phyloP scores from a whole-genome alignment of 1,140 invertebrate species.

The Papilio aristodemus region DNA sequence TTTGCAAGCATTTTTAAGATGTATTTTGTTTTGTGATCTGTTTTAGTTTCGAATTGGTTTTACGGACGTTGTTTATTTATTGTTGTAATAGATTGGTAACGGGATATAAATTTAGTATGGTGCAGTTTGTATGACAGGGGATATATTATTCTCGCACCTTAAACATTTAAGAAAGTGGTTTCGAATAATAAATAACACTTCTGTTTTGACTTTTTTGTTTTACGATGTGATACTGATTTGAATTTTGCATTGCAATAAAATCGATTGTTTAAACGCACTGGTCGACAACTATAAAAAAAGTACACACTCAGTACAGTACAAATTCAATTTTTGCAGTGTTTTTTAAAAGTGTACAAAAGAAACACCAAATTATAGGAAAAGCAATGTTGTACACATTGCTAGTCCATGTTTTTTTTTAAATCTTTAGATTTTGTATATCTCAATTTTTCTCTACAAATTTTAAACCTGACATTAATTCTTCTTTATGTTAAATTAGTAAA shows the following conservation, averaged over 20 bases:
- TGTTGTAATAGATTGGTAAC: conserved; percentile 7
- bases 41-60: background rate
- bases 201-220: background rate
- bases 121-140: background rate
- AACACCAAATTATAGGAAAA: too few species aligned
- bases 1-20: background rate
- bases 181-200: background rate
- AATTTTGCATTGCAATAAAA: conserved; percentile 3
- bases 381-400: too few species aligned
- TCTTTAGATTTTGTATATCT: too few species aligned
- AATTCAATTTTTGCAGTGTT: too few species aligned
- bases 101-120: conserved; percentile 9
- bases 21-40: background rate
- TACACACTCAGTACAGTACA: too few species aligned
- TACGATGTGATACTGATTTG: conserved; percentile 5
- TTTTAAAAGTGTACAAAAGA: too few species aligned
- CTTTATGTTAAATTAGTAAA: background rate
- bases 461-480: too few species aligned
- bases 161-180: conserved; percentile 20
- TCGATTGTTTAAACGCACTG: background rate
- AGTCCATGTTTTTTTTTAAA: too few species aligned
- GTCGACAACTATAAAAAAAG: too few species aligned
- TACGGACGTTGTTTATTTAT: conserved; percentile 23
- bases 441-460: too few species aligned
- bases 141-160: conserved; percentile 9